Percentiles rank a stretch among this genome's conserved stretches.
Conservation (phyloP, 1,140 invertebrate genomes). For the Drosophila jambulina region DNA sequence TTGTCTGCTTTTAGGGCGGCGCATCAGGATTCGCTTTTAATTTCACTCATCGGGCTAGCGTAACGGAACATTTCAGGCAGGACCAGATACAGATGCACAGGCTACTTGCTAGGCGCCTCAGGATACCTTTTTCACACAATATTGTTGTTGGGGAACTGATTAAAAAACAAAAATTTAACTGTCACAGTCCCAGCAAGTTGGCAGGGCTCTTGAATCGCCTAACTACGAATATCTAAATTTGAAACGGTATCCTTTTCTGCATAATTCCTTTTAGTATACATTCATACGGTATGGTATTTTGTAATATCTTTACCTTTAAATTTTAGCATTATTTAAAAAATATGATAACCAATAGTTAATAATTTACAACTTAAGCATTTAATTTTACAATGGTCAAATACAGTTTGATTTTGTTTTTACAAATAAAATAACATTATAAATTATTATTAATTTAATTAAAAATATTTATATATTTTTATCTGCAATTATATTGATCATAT, state of each 20-base stretch:
- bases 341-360: too few species aligned
- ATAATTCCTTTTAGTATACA: not conserved
- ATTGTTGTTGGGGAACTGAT: not conserved
- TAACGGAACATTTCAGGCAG: slow-evolving; percentile 36
- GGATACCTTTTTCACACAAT: slow-evolving; percentile 7
- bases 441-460: too few species aligned
- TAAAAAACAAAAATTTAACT: not conserved
- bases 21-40: slow-evolving; percentile 55
- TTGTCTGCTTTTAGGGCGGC: slow-evolving; percentile 60
- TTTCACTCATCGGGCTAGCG: slow-evolving; percentile 11
- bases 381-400: too few species aligned
- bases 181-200: slow-evolving; percentile 1
- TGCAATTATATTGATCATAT: not conserved
- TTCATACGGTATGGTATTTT: not conserved
- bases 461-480: too few species aligned
- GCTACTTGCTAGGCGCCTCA: not conserved
- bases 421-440: too few species aligned
- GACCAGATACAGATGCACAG: slow-evolving; percentile 3
- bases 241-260: not conserved
- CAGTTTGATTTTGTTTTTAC: too few species aligned
- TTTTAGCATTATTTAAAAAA: too few species aligned
- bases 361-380: too few species aligned
- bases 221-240: not conserved
- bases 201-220: not conserved
- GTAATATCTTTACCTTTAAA: not conserved